Evolutionary conservation across 2,888 invertebrate species (phyloP), one percentile per base, ranked within the genome.

Genomic region (Protophormia terraenovae): DNA sequence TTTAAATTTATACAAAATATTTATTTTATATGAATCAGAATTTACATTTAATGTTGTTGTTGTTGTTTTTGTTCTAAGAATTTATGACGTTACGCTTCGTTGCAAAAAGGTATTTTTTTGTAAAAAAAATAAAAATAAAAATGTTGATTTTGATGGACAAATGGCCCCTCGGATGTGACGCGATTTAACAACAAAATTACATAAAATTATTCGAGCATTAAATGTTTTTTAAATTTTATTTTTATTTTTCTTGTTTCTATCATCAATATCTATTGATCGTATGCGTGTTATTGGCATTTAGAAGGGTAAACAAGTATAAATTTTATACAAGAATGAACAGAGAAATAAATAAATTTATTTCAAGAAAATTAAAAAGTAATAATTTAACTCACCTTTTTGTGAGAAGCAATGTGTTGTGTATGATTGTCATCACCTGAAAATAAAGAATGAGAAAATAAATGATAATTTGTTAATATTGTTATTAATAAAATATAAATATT

Each of bases 341-440:
- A 22, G 4, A 27, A 55, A 6, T 19, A 24, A 24, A 24, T 14
- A 27, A 7, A 50, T 50, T 55, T 55, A 55, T 27, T 64, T 66
- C n/a, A 53, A 41, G 29, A 12, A 22, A 62, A 62, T 50, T 71
- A 50, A 71, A 14, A 27, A 53, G 1, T 6, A 47, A 29, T 47
- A 67, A 78, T 6, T 32, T 8, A 62, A 87, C 87, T 86, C n/a
- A 88, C 88, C 87, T 87, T 88, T 77, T 87, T 87, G 22, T 88
- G 88, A 14, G 87, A 88, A 62, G 87, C 87, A 64, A 88, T 77
- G 10, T 87, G 82, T 38, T 86, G 84, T 14, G 84, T 71, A 83
- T 87, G 87, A 76, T 84, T 87, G 55, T 87, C 86, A 83, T 88
- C 87, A 75, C 84, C 88, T 88, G 79, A 27, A 88, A 88, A 22